These are phyloP conservation scores for Neodiprion pinetum DNA, from an alignment of 1,140 invertebrate species.

Conservation along the genomic window DNA sequence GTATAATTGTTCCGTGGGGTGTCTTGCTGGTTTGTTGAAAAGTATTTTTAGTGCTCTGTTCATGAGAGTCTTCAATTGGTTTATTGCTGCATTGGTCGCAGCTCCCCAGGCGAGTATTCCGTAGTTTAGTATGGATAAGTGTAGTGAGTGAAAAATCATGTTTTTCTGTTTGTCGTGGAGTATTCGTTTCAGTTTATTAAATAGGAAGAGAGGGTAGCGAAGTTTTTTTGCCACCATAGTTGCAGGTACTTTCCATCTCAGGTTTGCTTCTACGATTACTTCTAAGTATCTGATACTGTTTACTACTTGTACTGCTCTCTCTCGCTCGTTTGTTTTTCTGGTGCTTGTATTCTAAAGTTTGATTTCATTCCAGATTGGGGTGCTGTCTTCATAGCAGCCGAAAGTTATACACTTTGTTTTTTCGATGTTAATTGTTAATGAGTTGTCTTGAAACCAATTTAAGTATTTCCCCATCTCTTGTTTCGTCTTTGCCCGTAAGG, in stretches of 20 bases:
- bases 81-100: not conserved
- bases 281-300: conserved; percentile 18
- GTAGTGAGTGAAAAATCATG: not conserved
- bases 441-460: conserved; percentile 23
- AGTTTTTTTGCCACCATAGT: conserved; percentile 1
- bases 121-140: not conserved
- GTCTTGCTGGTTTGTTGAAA: not conserved
- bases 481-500: not conserved
- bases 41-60: not conserved
- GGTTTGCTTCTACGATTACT: conserved; percentile 9
- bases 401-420: conserved; percentile 18
- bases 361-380: not conserved
- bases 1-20: not conserved
- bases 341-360: not conserved
- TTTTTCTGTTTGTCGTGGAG: not conserved
- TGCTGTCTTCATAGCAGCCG: conserved; percentile 7
- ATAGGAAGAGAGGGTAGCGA: not conserved
- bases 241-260: conserved; percentile 15
- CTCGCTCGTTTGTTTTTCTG: not conserved
- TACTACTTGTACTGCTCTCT: not conserved
- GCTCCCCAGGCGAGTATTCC: not conserved
- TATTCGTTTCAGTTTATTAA: conserved; percentile 14
- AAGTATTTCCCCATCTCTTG: conserved; percentile 1
- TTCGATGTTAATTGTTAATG: conserved; percentile 16
- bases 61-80: not conserved